Percentiles rank a stretch among this genome's conserved stretches.
Conservation (phyloP, 2,113 vertebrate species). For the Euleptes europaea region DNA sequence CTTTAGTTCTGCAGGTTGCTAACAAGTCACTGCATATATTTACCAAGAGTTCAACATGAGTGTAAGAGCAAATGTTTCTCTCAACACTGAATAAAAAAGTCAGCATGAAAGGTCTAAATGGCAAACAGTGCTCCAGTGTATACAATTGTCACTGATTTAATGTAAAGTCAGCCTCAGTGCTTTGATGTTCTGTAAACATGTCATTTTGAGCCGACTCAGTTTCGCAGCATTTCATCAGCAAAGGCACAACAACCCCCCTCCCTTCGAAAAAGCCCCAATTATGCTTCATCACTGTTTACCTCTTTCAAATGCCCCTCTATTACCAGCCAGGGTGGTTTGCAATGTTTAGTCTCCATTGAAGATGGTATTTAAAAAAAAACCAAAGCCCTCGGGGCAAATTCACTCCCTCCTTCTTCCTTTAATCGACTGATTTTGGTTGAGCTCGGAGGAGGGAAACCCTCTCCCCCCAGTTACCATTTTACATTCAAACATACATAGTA, state of each 20-base stretch:
- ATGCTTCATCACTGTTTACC: slow-evolving; percentile 44
- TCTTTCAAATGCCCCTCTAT: slow-evolving; percentile 60
- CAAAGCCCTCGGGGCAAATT: slow-evolving; percentile 46
- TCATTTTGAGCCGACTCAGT: slow-evolving; percentile 68
- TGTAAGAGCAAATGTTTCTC: slow-evolving; percentile 70
- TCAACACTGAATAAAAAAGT: slow-evolving; percentile 57
- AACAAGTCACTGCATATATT: slow-evolving; percentile 66
- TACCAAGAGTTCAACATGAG: slow-evolving; percentile 53
- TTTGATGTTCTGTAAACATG: slow-evolving; percentile 73
- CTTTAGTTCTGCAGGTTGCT: slow-evolving; percentile 64
- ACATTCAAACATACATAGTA: slow-evolving; percentile 40
- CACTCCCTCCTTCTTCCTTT: slow-evolving; percentile 34
- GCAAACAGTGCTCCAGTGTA: slow-evolving; percentile 63
- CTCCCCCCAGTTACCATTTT: neutral
- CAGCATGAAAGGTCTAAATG: slow-evolving; percentile 68
- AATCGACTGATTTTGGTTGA: slow-evolving; percentile 48
- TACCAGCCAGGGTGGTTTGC: slow-evolving; percentile 57
- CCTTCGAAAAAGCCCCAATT: slow-evolving; percentile 37
- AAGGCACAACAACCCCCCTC: slow-evolving; percentile 51
- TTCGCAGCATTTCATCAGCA: slow-evolving; percentile 64
- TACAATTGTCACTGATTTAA: slow-evolving; percentile 72
- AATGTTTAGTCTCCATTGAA: slow-evolving; percentile 67
- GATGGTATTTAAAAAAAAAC: slow-evolving; percentile 52
- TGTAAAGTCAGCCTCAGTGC: slow-evolving; percentile 64
- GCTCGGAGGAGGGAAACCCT: neutral